Evolutionary conservation across 2,797 vertebrate genomes (phyloP), one percentile per base, ranked within the genome.

Genomic region (Chelidonichthys spinosus): DNA sequence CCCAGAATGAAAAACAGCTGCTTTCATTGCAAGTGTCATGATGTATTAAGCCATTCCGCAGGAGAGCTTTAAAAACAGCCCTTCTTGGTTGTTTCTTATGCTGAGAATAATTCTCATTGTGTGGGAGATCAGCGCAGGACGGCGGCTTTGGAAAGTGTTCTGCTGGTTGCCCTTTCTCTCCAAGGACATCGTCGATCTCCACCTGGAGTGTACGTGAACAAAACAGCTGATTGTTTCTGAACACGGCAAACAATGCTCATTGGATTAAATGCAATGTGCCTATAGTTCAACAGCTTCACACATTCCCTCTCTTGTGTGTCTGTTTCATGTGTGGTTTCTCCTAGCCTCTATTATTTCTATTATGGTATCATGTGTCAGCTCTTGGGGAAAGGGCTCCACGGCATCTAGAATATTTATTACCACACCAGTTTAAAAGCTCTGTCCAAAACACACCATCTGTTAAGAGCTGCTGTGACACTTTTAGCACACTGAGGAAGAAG

Each of bases 11-110:
- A 25, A 61, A 81, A 76, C 65, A 10, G 64, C 32, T 42, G 32
- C 44, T 63, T 76, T 80, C 35, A 69, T 53, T 25, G 1, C 11
- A 71, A 82, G 76, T 69, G 63, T 81, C 78, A 69, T 25, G 14
- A 44, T 46, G 7, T 84, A 85, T 88, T 86, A 77, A 88, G 80
- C 59, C 4, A 2, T 37, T 59, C 36, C 63, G 79, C 67, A 32
- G 61, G 46, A 67, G 54, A 72, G 58, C 50, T 73, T 71, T 35
- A 37, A 63, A 64, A 75, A 40, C 25, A 25, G 46, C 47, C 32
- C 58, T 32, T 69, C 15, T 56, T 61, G 39, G 37, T 61, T 74
- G 46, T 74, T 62, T 32, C 5, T 52, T 46, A 3, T 62, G 8
- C 59, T 49, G 32, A 73, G 60, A 72, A 67, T 60, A 66, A 18